A percentile compares a stretch with the other conserved stretches of the same genome.
phyloP scores from a whole-genome alignment of 1,140 invertebrate genomes.

The Bombus haemorrhoidalis region DNA sequence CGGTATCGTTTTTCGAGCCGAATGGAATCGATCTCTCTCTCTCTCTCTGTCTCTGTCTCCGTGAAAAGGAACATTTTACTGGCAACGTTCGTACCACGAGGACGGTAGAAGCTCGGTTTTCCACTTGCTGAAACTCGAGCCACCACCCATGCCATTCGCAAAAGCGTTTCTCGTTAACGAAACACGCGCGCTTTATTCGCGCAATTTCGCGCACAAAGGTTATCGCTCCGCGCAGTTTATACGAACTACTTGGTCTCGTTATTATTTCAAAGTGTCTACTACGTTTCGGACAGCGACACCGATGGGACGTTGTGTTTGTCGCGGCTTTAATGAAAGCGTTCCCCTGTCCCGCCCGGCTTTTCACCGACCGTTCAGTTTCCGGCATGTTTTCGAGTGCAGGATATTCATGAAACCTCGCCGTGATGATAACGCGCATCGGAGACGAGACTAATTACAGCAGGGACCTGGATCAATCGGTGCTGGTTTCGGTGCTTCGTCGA shows the following conservation, averaged over 20 bases:
- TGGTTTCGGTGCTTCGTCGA: not conserved
- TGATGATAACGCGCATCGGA: slow-evolving; percentile 1
- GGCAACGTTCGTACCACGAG: not conserved
- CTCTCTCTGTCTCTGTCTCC: not conserved
- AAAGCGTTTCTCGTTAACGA: slow-evolving; percentile 19
- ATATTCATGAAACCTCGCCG: not conserved
- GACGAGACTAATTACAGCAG: slow-evolving; percentile 3
- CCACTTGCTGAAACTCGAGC: not conserved
- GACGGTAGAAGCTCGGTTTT: slow-evolving; percentile 17
- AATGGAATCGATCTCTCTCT: not conserved
- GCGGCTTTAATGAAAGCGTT: slow-evolving; percentile 27
- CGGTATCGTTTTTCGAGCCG: not conserved
- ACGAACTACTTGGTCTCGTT: slow-evolving; percentile 17
- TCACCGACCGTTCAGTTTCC: not conserved
- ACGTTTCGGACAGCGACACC: not conserved
- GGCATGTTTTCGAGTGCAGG: not conserved
- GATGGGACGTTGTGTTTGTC: slow-evolving; percentile 23
- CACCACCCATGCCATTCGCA: too few species aligned
- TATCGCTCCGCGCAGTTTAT: slow-evolving; percentile 22
- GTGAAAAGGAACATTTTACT: not conserved
- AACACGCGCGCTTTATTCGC: slow-evolving; percentile 8
- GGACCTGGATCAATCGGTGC: not conserved
- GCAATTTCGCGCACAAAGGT: slow-evolving; percentile 33
- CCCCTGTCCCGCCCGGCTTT: not conserved
- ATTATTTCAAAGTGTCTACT: slow-evolving; percentile 29